These are phyloP conservation scores for Smutsia gigantea DNA, from an alignment of 2,797 vertebrate genomes.

Conservation along the genomic window DNA sequence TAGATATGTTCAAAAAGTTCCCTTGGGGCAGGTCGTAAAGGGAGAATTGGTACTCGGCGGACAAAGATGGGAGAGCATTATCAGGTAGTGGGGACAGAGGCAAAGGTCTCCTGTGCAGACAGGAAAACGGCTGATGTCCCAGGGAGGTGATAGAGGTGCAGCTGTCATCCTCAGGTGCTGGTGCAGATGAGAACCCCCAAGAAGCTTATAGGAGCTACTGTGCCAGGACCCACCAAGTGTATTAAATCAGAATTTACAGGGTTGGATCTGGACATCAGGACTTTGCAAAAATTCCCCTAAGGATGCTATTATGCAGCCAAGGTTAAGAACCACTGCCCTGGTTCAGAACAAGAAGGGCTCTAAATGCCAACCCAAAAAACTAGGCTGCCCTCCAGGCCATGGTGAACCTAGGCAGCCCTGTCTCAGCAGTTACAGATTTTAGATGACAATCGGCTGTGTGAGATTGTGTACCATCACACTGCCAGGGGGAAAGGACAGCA, in stretches of 20 bases:
- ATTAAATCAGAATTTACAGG: neutral
- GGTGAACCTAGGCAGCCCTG: neutral
- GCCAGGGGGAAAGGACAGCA: neutral
- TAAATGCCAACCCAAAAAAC: neutral
- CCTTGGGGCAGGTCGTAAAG: neutral
- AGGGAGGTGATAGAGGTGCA: neutral
- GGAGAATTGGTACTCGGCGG: neutral
- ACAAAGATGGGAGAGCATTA: neutral
- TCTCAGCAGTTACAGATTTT: neutral
- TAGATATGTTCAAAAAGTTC: neutral
- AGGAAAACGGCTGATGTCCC: rapidly evolving
- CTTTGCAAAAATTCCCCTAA: neutral
- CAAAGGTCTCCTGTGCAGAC: neutral
- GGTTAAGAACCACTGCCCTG: neutral
- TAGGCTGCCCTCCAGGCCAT: neutral
- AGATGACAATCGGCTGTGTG: neutral
- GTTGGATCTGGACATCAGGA: neutral
- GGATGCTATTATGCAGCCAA: neutral
- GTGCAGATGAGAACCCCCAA: no score
- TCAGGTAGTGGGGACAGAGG: rapidly evolving
- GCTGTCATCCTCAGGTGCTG: neutral
- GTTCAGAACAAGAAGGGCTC: neutral
- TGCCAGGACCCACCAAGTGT: neutral
- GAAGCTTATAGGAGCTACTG: neutral
- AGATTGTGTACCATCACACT: neutral